Conservation (phyloP, 64 coral and sea anemone genomes). For the Acropora tenuis region DNA sequence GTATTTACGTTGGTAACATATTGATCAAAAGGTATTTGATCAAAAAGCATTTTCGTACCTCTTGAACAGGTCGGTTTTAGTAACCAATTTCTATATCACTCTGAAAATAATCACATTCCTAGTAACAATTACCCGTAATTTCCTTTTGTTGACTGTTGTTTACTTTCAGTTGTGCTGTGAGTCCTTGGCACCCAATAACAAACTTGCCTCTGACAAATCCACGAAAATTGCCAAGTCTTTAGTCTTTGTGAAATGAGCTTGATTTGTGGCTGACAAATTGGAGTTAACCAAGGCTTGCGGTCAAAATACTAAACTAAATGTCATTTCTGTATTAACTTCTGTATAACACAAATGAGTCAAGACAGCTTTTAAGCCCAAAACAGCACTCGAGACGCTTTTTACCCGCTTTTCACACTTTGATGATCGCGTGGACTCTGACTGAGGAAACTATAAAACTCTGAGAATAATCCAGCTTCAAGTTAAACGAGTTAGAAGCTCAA, state of each 20-base stretch:
- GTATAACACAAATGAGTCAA: not conserved
- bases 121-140: no score
- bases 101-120: no score
- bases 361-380: not conserved
- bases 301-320: not conserved
- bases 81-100: not conserved
- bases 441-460: not conserved
- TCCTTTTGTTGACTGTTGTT: no score
- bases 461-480: not conserved
- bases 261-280: not conserved
- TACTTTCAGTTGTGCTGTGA: no score
- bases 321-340: conserved; percentile 1
- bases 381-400: not conserved
- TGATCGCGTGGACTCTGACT: not conserved
- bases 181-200: not conserved
- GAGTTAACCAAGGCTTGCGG: not conserved
- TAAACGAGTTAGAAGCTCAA: not conserved
- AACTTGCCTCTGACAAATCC: not conserved
- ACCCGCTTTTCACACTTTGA: not conserved
- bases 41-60: not conserved
- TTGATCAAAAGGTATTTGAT: conserved; percentile 20
- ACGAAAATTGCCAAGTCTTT: not conserved
- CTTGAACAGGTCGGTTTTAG: not conserved
- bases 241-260: not conserved
- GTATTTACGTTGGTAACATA: conserved; percentile 30